Percentiles rank a stretch among this genome's conserved stretches.
Conservation (phyloP, 2,888 invertebrate species). For the Ichneumon xanthorius region DNA sequence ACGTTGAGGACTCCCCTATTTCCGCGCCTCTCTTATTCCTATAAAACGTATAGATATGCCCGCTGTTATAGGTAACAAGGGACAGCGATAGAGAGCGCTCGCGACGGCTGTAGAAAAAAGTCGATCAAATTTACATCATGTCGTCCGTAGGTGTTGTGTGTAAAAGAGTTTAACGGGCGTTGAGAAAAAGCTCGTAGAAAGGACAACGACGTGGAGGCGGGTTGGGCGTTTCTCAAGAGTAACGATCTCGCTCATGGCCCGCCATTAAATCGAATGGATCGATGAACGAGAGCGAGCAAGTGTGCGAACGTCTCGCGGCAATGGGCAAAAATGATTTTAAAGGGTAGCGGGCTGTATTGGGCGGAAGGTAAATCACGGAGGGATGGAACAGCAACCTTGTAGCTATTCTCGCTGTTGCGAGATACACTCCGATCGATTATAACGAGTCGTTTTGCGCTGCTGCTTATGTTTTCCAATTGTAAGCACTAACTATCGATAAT, state of each 20-base stretch:
- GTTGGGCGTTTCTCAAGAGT: background rate
- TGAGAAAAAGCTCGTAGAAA: background rate
- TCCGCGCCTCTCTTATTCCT: slow-evolving; percentile 34
- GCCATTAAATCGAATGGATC: slow-evolving; percentile 62
- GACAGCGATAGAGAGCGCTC: slow-evolving; percentile 1
- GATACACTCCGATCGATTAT: slow-evolving; percentile 62
- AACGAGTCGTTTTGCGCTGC: slow-evolving; percentile 16
- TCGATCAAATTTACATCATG: background rate
- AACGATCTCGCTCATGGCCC: slow-evolving; percentile 30
- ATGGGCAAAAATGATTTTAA: slow-evolving; percentile 37
- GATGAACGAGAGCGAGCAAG: slow-evolving; percentile 47
- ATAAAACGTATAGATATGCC: slow-evolving; percentile 29
- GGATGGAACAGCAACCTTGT: slow-evolving; percentile 55
- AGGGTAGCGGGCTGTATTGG: slow-evolving; percentile 51
- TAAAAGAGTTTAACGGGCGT: background rate
- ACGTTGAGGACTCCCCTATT: slow-evolving; percentile 47
- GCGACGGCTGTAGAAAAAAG: background rate
- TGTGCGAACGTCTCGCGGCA: slow-evolving; percentile 52
- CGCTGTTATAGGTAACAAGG: slow-evolving; percentile 8
- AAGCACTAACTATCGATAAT: too few species aligned
- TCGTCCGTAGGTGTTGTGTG: background rate
- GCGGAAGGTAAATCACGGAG: slow-evolving; percentile 38
- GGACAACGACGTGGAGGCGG: background rate
- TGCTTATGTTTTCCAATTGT: too few species aligned
- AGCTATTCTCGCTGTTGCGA: slow-evolving; percentile 61